Evolutionary conservation across 2,113 vertebrate species (phyloP).

Genomic region (Rhodinocichla rosea): DNA sequence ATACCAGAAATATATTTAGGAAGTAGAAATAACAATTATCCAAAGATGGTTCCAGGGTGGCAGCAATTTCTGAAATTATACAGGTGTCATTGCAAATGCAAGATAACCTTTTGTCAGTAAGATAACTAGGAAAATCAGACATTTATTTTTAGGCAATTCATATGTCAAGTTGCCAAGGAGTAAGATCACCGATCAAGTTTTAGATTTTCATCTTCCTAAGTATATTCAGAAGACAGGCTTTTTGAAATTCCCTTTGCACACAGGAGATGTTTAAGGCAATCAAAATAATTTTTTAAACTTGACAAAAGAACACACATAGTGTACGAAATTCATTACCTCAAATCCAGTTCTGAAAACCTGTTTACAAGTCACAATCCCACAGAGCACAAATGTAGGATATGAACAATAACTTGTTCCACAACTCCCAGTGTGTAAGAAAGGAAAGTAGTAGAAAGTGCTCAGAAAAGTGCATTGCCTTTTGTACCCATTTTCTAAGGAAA

Average conservation of each 20-base stretch:
- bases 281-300: not conserved
- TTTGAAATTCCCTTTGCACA: not conserved
- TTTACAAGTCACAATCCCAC: not conserved
- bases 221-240: not conserved
- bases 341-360: not conserved
- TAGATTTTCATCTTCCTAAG: not conserved
- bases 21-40: not conserved
- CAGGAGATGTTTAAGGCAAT: not conserved
- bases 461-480: not conserved
- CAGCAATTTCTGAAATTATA: not conserved
- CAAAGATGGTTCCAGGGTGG: not conserved
- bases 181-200: not conserved
- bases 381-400: not conserved
- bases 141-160: not conserved
- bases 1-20: not conserved
- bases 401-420: not conserved
- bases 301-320: not conserved
- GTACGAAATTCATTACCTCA: not conserved
- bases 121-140: not conserved
- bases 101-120: not conserved
- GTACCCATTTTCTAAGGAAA: not conserved
- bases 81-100: not conserved
- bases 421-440: not conserved
- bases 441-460: not conserved
- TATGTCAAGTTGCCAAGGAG: not conserved